These are phyloP conservation scores for Chymomyza fuscimana DNA, from an alignment of 2,888 invertebrate species.

Conservation along the genomic window DNA sequence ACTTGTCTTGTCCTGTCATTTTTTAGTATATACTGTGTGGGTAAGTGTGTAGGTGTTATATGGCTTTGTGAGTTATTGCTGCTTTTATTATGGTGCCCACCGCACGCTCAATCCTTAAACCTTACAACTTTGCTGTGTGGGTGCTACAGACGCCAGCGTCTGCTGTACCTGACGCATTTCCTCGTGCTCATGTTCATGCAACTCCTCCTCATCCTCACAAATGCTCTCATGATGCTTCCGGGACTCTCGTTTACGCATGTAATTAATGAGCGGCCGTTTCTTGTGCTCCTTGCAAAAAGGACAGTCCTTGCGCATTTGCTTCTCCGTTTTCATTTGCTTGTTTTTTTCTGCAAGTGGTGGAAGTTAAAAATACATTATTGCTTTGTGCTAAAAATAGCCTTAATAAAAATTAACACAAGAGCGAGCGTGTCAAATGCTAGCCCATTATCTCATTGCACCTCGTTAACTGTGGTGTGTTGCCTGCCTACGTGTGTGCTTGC, in stretches of 20 bases:
- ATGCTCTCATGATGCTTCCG: slow-evolving; percentile 81
- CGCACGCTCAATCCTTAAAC: slow-evolving; percentile 50
- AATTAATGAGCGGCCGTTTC: slow-evolving; percentile 81
- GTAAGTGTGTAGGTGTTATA: slow-evolving; percentile 13
- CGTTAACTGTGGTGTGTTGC: not conserved
- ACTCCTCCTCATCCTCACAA: slow-evolving; percentile 80
- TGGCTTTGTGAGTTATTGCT: slow-evolving; percentile 14
- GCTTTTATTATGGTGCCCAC: not conserved
- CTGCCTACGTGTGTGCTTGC: not conserved
- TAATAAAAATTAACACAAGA: not conserved
- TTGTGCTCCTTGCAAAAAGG: slow-evolving; percentile 82
- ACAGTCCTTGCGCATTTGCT: slow-evolving; percentile 79
- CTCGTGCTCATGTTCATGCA: slow-evolving; percentile 45
- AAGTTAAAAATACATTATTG: not conserved
- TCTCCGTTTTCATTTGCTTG: slow-evolving; percentile 76
- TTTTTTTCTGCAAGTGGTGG: slow-evolving; percentile 66
- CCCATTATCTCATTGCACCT: not conserved
- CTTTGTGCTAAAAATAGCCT: not conserved
- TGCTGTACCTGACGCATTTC: slow-evolving; percentile 41
- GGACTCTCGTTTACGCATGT: slow-evolving; percentile 81
- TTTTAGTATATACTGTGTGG: slow-evolving; percentile 31
- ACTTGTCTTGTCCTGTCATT: slow-evolving; percentile 30
- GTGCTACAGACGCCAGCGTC: slow-evolving; percentile 45
- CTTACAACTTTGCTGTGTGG: slow-evolving; percentile 64
- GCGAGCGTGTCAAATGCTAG: not conserved